Base-by-base conservation (phyloP, 2,888 invertebrate genomes). In the Tetanocera ferruginea region DNA sequence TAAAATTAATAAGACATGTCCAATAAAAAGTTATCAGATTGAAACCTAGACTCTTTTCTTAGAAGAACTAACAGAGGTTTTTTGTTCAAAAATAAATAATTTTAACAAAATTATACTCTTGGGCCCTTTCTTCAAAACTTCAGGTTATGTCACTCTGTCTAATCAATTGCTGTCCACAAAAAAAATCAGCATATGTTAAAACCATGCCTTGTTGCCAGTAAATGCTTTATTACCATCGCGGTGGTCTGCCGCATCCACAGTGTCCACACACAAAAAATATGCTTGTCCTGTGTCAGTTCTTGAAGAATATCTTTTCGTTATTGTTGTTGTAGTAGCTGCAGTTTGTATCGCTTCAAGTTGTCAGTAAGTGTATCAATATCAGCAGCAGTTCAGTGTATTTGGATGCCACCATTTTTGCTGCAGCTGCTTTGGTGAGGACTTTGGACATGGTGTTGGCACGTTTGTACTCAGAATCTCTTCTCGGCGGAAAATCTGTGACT, bases 241-340 rank as follows among this genome's bases (percentile, higher is more conserved):
- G 57, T 60, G 57, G 57, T 60, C 57, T 60, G 11, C 11, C 14
- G 57, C 25, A 23, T 28, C 57, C 9, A 1, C 55, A 60, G 57
- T 60, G 28, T 60, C 49, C 51, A 25, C 23, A 25, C 23, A 23
- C 11, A n/a, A 19, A 19, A 69, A 49, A 23, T 25, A 49, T 23
- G 19, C 69, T 49, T 69, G 69, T 69, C 69, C 28, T 69, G 69
- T 69, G 51, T 51, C 64, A 64, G n/a, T 25, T 34, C n/a, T 31
- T n/a, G 34, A 34, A 51, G 69, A 51, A 14, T 17, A 17, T 6
- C 37, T 37, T 64, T n/a, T n/a, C n/a, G 28, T 64, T 64, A 17
- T 34, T 14, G 31, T n/a, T 34, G 9, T 34, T 11, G 43, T 11
- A 43, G 11, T 43, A 43, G 43, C 43, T 43, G 43, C 25, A 19